These are phyloP conservation scores for Chanos chanos DNA, from an alignment of 2,797 vertebrate genomes.

Conservation along the genomic window DNA sequence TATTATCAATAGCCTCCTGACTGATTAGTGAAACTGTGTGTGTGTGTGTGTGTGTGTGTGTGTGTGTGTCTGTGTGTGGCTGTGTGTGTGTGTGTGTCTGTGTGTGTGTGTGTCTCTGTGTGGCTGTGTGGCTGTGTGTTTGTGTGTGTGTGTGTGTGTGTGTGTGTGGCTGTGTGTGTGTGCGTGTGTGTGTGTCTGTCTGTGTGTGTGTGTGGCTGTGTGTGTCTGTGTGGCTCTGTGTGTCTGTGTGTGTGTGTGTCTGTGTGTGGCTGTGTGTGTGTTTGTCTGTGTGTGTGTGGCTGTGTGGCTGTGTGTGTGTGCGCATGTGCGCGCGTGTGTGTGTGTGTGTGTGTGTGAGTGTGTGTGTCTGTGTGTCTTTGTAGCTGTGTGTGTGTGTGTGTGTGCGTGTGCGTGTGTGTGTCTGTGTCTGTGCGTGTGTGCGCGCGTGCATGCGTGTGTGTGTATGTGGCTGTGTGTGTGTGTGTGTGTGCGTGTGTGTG, in stretches of 20 bases:
- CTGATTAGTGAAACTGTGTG: constrained; percentile 37
- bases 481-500: constrained; percentile 15
- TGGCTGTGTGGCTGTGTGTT: constrained; percentile 3
- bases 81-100: background rate
- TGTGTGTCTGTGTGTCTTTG: too few species aligned
- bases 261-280: too few species aligned
- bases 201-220: constrained; percentile 28
- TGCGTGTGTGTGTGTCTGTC: constrained; percentile 34
- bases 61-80: background rate
- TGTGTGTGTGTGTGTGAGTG: too few species aligned
- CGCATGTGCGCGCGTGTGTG: too few species aligned
- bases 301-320: too few species aligned
- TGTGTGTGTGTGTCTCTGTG: constrained; percentile 14
- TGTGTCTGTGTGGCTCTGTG: constrained; percentile 45
- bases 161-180: constrained; percentile 5
- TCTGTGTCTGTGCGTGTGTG: constrained; percentile 16
- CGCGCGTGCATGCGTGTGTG: constrained; percentile 15
- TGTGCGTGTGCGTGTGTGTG: constrained; percentile 4
- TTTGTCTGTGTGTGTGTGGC: too few species aligned
- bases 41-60: constrained; percentile 1
- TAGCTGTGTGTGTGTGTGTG: constrained; percentile 9
- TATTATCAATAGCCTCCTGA: constrained; percentile 21
- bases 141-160: constrained; percentile 22
- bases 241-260: constrained; percentile 35
- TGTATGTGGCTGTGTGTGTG: constrained; percentile 37